Evolutionary conservation across 1,140 invertebrate species (phyloP).

Genomic region (Calephelis nemesis): DNA sequence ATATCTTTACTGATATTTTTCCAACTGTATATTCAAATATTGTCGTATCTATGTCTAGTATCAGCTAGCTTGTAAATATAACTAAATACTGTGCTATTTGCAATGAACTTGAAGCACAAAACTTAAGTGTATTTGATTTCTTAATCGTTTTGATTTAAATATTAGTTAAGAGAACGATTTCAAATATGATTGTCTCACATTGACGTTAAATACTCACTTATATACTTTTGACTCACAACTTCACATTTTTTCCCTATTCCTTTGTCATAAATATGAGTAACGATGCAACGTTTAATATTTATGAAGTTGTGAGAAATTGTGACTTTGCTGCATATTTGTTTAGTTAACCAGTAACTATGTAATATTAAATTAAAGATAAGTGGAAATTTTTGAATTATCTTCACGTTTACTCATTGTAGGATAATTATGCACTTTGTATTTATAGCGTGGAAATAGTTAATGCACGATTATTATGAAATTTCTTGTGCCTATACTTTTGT

Average conservation of each 20-base stretch:
- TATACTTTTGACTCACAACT: background rate
- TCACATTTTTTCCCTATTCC: background rate
- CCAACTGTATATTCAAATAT: slow-evolving; percentile 25
- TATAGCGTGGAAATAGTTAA: slow-evolving; percentile 47
- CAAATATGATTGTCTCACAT: background rate
- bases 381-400: slow-evolving; percentile 13
- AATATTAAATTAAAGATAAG: slow-evolving; percentile 17
- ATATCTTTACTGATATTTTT: slow-evolving; percentile 24
- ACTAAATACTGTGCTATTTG: slow-evolving; percentile 19
- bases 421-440: slow-evolving; percentile 33
- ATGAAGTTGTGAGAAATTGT: background rate
- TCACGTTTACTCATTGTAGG: slow-evolving; percentile 28
- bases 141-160: background rate
- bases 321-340: background rate
- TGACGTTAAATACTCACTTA: background rate
- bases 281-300: background rate
- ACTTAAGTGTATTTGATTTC: background rate
- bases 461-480: slow-evolving; percentile 70
- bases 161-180: background rate
- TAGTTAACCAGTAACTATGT: background rate
- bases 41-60: slow-evolving; percentile 35
- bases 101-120: slow-evolving; percentile 22
- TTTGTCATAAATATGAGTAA: background rate
- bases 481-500: slow-evolving; percentile 76
- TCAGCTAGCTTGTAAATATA: slow-evolving; percentile 41